These are phyloP conservation scores for Eupithecia centaureata DNA, from an alignment of 2,888 invertebrate species.

Conservation along the genomic window DNA sequence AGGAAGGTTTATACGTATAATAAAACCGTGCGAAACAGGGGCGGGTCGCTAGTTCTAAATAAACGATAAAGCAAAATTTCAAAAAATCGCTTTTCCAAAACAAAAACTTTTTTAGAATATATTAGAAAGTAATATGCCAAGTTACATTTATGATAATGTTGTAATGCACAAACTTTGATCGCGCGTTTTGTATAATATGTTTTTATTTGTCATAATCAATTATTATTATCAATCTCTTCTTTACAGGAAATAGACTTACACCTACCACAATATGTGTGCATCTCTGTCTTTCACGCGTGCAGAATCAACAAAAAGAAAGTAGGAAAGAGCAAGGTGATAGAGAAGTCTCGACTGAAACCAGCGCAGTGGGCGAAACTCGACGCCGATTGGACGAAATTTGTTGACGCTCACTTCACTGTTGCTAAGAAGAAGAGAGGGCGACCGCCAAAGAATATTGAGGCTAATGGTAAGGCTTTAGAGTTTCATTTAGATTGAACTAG, in stretches of 20 bases:
- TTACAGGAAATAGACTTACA: constrained; percentile 80
- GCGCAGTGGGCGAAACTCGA: constrained; percentile 85
- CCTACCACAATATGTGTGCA: constrained; percentile 86
- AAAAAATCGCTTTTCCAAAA: no score
- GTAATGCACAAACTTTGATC: no score
- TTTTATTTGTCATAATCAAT: no score
- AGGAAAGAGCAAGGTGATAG: constrained; percentile 81
- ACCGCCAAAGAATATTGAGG: constrained; percentile 47
- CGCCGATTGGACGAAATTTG: constrained; percentile 83
- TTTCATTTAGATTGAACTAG: neutral
- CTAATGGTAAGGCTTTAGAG: constrained; percentile 50
- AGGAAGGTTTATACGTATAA: no score
- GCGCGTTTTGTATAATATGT: no score
- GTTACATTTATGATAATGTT: no score
- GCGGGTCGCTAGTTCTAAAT: no score
- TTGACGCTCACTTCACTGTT: constrained; percentile 63
- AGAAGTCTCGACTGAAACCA: constrained; percentile 84
- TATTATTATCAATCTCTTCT: constrained; percentile 17
- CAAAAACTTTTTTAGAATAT: no score
- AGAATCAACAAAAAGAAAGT: constrained; percentile 84
- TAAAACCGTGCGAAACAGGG: no score
- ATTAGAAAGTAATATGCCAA: no score
- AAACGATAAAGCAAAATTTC: no score
- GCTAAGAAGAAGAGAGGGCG: constrained; percentile 58
- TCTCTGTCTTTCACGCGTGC: constrained; percentile 86